Percentiles rank a stretch among this genome's conserved stretches.
These are phyloP conservation scores for Arion vulgaris DNA, from an alignment of 1,140 invertebrate genomes.

Conservation along the genomic window DNA sequence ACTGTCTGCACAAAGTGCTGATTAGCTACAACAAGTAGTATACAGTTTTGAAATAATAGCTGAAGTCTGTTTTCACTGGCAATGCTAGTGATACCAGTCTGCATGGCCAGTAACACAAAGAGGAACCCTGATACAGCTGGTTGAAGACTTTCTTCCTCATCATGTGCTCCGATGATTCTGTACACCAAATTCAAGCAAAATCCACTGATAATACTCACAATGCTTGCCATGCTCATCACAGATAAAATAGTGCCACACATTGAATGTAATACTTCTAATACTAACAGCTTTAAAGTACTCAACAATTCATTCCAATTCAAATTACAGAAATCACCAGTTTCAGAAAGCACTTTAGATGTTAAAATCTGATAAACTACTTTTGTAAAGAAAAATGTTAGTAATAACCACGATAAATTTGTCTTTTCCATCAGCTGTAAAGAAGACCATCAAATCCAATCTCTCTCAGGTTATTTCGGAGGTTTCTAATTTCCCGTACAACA, in stretches of 20 bases:
- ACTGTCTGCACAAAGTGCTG: constrained; percentile 38
- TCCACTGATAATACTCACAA: constrained; percentile 30
- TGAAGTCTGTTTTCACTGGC: constrained; percentile 16
- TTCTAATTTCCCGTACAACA: not conserved
- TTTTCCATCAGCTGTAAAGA: constrained; percentile 30
- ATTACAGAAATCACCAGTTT: not conserved
- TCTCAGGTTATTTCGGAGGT: constrained; percentile 3
- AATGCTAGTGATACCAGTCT: constrained; percentile 37
- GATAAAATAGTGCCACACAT: constrained; percentile 39
- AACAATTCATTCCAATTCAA: constrained; percentile 5
- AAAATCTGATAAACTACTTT: constrained; percentile 7
- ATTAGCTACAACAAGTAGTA: constrained; percentile 32
- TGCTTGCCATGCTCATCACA: constrained; percentile 37
- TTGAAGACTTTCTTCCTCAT: constrained; percentile 37
- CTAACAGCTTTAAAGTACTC: not conserved
- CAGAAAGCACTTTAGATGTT: constrained; percentile 10
- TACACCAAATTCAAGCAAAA: constrained; percentile 13
- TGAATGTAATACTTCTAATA: constrained; percentile 11
- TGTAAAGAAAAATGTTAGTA: constrained; percentile 27
- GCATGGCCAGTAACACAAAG: constrained; percentile 39
- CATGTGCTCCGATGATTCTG: constrained; percentile 25
- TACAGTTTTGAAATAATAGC: constrained; percentile 35
- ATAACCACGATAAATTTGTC: constrained; percentile 29
- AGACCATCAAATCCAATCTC: constrained; percentile 37
- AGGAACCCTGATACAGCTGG: constrained; percentile 37